These are phyloP conservation scores for Carassius auratus DNA, from an alignment of 2,113 vertebrate species.

Conservation along the genomic window DNA sequence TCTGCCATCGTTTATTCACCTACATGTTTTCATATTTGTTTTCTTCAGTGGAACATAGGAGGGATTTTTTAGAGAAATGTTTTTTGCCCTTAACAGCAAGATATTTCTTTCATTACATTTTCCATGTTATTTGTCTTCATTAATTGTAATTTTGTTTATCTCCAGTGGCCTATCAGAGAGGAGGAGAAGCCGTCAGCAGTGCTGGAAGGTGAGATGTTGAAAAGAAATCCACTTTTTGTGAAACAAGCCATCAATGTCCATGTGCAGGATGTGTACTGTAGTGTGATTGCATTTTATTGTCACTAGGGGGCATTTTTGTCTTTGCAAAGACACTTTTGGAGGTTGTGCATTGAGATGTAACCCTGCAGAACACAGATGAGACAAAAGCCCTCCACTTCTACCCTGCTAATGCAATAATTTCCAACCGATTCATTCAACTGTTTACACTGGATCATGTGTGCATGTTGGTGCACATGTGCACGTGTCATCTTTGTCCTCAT, in stretches of 20 bases:
- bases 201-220: slow-evolving; percentile 88
- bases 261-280: neutral
- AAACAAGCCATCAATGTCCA: slow-evolving; percentile 24
- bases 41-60: too few relatives aligned
- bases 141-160: slow-evolving; percentile 42
- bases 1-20: too few relatives aligned
- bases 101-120: neutral
- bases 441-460: neutral
- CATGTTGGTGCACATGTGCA: neutral
- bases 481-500: neutral
- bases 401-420: slow-evolving; percentile 15
- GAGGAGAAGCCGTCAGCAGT: slow-evolving; percentile 95
- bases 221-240: slow-evolving; percentile 12
- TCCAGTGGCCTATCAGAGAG: slow-evolving; percentile 97
- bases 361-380: slow-evolving; percentile 24
- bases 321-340: slow-evolving; percentile 8
- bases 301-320: slow-evolving; percentile 70
- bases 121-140: neutral
- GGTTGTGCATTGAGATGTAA: neutral
- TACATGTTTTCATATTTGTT: too few relatives aligned
- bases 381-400: slow-evolving; percentile 39
- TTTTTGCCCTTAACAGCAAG: neutral
- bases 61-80: too few relatives aligned
- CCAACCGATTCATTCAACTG: neutral
- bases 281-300: slow-evolving; percentile 51